Evolutionary conservation across 2,797 vertebrate genomes (phyloP).

Genomic region (Falco biarmicus): DNA sequence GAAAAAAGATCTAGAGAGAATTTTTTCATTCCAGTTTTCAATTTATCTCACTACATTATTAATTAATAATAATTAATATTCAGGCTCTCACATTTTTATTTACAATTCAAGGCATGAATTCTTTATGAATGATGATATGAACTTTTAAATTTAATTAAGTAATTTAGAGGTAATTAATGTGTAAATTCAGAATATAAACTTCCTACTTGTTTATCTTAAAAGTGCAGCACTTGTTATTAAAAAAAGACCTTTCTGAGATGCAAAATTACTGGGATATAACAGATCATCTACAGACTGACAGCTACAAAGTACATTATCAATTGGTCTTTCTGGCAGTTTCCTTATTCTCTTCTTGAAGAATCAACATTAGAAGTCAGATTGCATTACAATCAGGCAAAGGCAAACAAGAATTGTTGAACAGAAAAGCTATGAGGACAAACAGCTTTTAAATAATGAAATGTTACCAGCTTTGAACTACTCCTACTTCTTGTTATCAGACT

Average conservation of each 20-base stretch:
- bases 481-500: not conserved
- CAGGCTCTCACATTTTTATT: slow-evolving; percentile 88
- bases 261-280: slow-evolving; percentile 32
- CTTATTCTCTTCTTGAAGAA: slow-evolving; percentile 43
- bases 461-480: not conserved
- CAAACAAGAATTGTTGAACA: not conserved
- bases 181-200: slow-evolving; percentile 80
- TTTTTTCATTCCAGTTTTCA: slow-evolving; percentile 75
- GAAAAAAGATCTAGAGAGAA: slow-evolving; percentile 78
- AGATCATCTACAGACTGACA: slow-evolving; percentile 25
- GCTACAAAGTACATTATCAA: slow-evolving; percentile 10
- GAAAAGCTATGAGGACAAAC: slow-evolving; percentile 32
- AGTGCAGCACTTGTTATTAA: slow-evolving; percentile 61
- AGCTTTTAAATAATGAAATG: slow-evolving; percentile 6
- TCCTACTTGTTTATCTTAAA: slow-evolving; percentile 70
- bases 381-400: slow-evolving; percentile 49
- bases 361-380: slow-evolving; percentile 55
- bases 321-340: slow-evolving; percentile 18
- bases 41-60: slow-evolving; percentile 90
- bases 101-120: slow-evolving; percentile 94
- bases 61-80: slow-evolving; percentile 97
- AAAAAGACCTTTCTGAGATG: slow-evolving; percentile 68
- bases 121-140: slow-evolving; percentile 89
- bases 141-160: slow-evolving; percentile 95
- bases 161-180: slow-evolving; percentile 95